Evolutionary conservation across 2,113 vertebrate species (phyloP).

Genomic region (Tachysurus vachellii): DNA sequence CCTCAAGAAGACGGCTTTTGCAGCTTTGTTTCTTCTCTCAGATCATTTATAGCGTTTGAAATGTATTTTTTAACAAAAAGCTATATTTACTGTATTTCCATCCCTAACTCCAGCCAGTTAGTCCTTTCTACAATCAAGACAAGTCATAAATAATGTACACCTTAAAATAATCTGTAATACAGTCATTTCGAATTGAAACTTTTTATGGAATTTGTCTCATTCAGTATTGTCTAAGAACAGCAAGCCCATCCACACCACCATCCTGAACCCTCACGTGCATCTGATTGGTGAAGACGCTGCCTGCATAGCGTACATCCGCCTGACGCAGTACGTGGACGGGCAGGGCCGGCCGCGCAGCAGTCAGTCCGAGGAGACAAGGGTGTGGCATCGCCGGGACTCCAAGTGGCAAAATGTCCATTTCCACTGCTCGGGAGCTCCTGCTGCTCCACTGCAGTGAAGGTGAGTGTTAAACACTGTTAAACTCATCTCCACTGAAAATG

Average conservation of each 20-base stretch:
- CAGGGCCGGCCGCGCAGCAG: conserved; percentile 92
- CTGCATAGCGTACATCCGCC: conserved; percentile 96
- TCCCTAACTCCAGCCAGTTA: neutral
- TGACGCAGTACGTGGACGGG: conserved; percentile 91
- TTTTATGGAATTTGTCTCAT: neutral
- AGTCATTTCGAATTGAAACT: neutral
- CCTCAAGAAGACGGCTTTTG: neutral
- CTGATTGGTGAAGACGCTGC: conserved; percentile 94
- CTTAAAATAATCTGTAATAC: neutral
- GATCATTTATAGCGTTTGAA: neutral
- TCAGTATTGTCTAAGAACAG: conserved; percentile 94
- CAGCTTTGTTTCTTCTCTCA: neutral
- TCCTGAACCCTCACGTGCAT: conserved; percentile 95
- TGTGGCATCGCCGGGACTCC: conserved; percentile 94
- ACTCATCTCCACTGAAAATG: neutral
- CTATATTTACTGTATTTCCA: neutral
- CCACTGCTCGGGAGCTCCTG: conserved; percentile 94
- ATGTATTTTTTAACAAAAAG: neutral
- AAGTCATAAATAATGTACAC: neutral
- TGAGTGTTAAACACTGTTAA: conserved; percentile 46
- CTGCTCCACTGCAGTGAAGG: conserved; percentile 94
- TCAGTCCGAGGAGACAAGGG: conserved; percentile 94
- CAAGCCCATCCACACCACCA: conserved; percentile 97
- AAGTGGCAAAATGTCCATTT: conserved; percentile 99
- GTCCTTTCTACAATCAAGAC: neutral